A percentile compares a stretch with the other conserved stretches of the same genome.
These are phyloP conservation scores for Stictocephala bisonia DNA, from an alignment of 2,888 invertebrate species.

Conservation along the genomic window DNA sequence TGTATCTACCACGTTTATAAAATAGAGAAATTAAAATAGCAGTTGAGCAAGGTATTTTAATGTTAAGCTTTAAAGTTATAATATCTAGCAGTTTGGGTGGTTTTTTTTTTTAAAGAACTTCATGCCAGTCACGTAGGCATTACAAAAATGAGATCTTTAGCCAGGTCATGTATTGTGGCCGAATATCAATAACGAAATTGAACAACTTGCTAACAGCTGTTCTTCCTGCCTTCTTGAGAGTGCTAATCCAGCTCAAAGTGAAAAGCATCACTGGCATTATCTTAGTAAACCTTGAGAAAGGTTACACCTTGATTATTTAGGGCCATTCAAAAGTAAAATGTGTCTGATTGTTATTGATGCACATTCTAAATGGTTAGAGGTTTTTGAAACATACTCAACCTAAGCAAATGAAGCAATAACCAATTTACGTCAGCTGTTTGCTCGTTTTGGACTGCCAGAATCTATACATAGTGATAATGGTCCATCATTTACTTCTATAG, in stretches of 20 bases:
- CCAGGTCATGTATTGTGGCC: conserved; percentile 44
- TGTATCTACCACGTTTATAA: too few species aligned
- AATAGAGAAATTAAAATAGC: too few species aligned
- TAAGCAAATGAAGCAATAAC: conserved; percentile 6
- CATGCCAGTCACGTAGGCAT: conserved; percentile 28
- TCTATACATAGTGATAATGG: conserved; percentile 18
- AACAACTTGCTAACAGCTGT: conserved; percentile 6
- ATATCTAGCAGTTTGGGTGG: neutral
- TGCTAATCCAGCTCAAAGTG: too few species aligned
- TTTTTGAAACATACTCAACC: neutral
- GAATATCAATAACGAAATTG: conserved; percentile 5
- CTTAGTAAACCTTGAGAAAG: neutral
- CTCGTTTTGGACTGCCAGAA: conserved; percentile 28
- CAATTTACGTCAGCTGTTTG: conserved; percentile 2
- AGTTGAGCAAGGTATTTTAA: conserved; percentile 16
- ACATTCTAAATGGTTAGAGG: conserved; percentile 19
- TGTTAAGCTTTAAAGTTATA: conserved; percentile 25
- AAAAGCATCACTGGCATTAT: too few species aligned
- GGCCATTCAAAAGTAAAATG: conserved; percentile 14
- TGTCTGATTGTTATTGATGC: conserved; percentile 15
- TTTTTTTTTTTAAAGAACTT: neutral
- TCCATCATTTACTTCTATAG: conserved; percentile 16
- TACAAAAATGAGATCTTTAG: conserved; percentile 18
- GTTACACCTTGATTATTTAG: conserved; percentile 21
- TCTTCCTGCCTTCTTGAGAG: too few species aligned